phyloP scores from a whole-genome alignment of 2,113 vertebrate species.

The Oreochromis tanganicae region DNA sequence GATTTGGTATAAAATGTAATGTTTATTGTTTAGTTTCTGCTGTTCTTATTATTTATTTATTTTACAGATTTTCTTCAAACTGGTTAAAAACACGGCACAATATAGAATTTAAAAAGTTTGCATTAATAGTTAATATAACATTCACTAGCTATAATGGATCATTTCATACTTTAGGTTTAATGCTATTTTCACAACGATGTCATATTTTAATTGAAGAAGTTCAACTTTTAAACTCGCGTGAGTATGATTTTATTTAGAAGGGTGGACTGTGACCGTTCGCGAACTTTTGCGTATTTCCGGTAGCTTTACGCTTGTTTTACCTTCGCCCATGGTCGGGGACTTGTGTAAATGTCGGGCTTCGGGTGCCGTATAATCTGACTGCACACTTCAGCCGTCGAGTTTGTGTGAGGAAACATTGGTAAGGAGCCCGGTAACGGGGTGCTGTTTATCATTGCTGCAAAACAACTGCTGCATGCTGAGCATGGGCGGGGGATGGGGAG shows the following conservation, averaged over 20 bases:
- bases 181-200: not conserved
- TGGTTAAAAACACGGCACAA: not conserved
- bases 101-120: not conserved
- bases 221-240: not conserved
- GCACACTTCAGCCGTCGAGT: not conserved
- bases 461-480: not conserved
- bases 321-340: not conserved
- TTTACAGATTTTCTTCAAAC: not conserved
- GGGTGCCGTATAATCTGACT: not conserved
- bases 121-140: not conserved
- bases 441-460: not conserved
- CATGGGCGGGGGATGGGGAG: constrained; percentile 20
- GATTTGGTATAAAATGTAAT: not conserved
- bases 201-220: not conserved
- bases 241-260: not conserved
- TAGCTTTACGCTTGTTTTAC: not conserved
- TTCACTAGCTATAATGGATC: not conserved
- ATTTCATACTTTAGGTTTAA: not conserved
- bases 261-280: fast-evolving
- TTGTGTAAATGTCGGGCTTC: not conserved
- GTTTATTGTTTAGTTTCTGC: not conserved
- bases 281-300: not conserved
- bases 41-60: not conserved
- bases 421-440: not conserved
- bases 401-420: not conserved